Percentiles rank a stretch among this genome's conserved stretches.
phyloP scores from a whole-genome alignment of 2,797 vertebrate species.

The Chrosomus eos region DNA sequence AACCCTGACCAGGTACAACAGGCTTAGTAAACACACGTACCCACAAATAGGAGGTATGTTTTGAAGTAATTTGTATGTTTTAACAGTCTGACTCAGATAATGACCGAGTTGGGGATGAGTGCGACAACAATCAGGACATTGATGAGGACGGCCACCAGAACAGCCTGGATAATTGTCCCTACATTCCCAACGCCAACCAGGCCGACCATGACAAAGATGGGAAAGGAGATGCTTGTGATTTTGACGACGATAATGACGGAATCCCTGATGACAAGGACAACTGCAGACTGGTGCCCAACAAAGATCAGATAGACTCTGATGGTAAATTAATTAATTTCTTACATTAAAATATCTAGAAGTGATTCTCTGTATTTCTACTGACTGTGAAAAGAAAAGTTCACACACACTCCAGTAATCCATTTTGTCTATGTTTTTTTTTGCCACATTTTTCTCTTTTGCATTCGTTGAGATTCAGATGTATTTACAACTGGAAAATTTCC shows the following conservation, averaged over 20 bases:
- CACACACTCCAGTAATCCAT: not conserved
- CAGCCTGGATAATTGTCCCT: constrained; percentile 97
- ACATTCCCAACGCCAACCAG: constrained; percentile 94
- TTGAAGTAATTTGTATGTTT: not conserved
- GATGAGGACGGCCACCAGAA: constrained; percentile 98
- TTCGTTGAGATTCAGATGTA: constrained; percentile 8
- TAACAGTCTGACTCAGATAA: constrained; percentile 90
- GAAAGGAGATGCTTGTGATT: constrained; percentile 93
- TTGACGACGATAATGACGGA: constrained; percentile 94
- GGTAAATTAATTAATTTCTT: constrained; percentile 76
- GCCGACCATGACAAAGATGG: constrained; percentile 96
- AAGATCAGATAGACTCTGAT: constrained; percentile 87
- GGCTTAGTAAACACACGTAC: not conserved
- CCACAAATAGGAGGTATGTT: not conserved
- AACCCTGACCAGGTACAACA: constrained; percentile 91
- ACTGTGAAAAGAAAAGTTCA: not conserved
- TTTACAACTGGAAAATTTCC: constrained; percentile 27
- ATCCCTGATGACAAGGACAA: constrained; percentile 95
- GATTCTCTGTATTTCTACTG: not conserved
- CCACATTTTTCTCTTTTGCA: not conserved
- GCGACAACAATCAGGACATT: constrained; percentile 96
- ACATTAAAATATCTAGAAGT: not conserved
- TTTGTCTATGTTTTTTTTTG: not conserved
- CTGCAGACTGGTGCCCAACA: constrained; percentile 92
- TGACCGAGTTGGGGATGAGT: constrained; percentile 94